phyloP scores from a whole-genome alignment of 1,140 invertebrate genomes.

The Pachypeltis micranthus region DNA sequence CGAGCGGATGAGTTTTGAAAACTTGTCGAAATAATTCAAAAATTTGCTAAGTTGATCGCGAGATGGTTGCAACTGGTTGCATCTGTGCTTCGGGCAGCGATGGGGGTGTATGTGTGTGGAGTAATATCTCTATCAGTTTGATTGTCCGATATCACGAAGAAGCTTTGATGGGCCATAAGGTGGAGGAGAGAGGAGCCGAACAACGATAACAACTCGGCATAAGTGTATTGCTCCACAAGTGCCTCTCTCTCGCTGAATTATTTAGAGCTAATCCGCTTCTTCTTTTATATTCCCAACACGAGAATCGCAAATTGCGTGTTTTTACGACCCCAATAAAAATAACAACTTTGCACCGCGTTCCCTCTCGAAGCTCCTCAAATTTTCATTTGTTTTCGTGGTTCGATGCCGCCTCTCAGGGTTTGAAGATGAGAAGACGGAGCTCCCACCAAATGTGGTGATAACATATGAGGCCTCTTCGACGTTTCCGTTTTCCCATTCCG shows the following conservation, averaged over 20 bases:
- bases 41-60: too few relatives aligned
- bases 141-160: neutral
- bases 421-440: too few relatives aligned
- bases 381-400: constrained; percentile 3
- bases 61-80: too few relatives aligned
- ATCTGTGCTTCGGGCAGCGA: too few relatives aligned
- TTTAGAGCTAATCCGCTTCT: constrained; percentile 5
- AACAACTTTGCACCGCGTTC: constrained; percentile 4
- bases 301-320: constrained; percentile 3
- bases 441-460: neutral
- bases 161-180: neutral
- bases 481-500: too few relatives aligned
- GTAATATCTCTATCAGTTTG: neutral
- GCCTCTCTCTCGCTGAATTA: constrained; percentile 1
- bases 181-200: neutral
- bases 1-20: too few relatives aligned
- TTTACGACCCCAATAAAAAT: constrained; percentile 3
- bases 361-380: neutral
- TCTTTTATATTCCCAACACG: neutral
- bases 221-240: constrained; percentile 9
- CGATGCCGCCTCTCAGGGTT: neutral
- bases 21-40: too few relatives aligned
- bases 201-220: neutral
- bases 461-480: too few relatives aligned
- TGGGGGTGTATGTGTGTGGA: too few relatives aligned